Base-by-base conservation (phyloP, 2,797 vertebrate genomes). In the Micromesistius poutassou region DNA sequence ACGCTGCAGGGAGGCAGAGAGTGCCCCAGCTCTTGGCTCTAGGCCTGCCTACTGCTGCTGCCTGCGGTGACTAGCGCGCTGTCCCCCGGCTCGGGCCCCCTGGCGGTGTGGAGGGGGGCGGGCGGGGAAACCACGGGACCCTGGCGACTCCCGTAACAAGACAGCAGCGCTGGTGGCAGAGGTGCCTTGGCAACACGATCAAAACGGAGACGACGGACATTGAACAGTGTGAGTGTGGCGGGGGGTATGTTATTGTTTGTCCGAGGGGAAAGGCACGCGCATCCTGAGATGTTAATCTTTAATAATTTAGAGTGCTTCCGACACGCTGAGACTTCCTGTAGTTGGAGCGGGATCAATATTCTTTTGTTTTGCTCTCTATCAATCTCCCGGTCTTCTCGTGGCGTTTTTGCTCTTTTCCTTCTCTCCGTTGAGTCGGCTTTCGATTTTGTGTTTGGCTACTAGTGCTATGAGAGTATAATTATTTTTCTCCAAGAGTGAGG, bases 291-390 rank as follows among this genome's bases (percentile, higher is more conserved):
- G 40, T 55, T 8, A 62, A 76, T 22, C 36, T 70, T 91, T 22
- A 91, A 92, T 90, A 83, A 91, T 92, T 90, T 78, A 90, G 75
- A 72, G 76, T 74, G 70, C 79, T 85, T 87, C 77, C 25, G 84
- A 76, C 86, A 86, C 87, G 87, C 81, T 84, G 73, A 77, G 79
- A 83, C 81, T 85, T 88, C 85, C 86, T 86, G 85, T 85, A 84
- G 89, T 88, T 88, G 78, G 22, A 25, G 55, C 28, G 66, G 80
- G 89, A 91, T 91, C 88, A 77, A 90, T 91, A 85, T 74, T 55
- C 2, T 85, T 85, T 72, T 30, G 71, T 30, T 75, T 66, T 4
- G 5, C 75, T 82, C 42, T 71, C 42, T 71, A 70, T 71, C n/a
- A 40, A 13, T 82, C 73, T 7, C 40, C 76, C 71, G 38, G 68